phyloP scores from a whole-genome alignment of 2,888 invertebrate genomes.

The Philopedon plagiatum region DNA sequence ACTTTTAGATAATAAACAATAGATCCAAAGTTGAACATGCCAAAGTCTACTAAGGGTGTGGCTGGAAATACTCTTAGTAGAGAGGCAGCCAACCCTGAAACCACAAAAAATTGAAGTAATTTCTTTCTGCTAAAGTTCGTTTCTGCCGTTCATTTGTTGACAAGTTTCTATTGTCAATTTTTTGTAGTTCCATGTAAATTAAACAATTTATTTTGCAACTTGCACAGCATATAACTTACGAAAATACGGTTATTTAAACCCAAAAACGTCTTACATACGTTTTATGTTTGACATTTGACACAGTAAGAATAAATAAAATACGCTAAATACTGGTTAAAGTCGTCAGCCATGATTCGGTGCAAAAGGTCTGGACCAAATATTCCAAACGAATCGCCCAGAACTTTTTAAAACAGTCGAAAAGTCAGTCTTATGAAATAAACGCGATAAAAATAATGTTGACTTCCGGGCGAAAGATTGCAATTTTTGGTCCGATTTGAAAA shows the following conservation, averaged over 20 bases:
- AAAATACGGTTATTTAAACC: slow-evolving; percentile 20
- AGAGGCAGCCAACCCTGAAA: slow-evolving; percentile 70
- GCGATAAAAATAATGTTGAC: slow-evolving; percentile 38
- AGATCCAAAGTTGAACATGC: slow-evolving; percentile 62
- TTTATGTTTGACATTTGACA: slow-evolving; percentile 35
- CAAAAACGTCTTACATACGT: slow-evolving; percentile 23
- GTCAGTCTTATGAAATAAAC: slow-evolving; percentile 47
- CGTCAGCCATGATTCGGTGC: slow-evolving; percentile 46
- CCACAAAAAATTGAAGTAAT: slow-evolving; percentile 26
- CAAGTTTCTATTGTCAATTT: slow-evolving; percentile 6
- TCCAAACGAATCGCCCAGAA: slow-evolving; percentile 30
- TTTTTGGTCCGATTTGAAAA: slow-evolving; percentile 30
- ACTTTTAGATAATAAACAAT: slow-evolving; percentile 65
- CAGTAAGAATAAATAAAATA: slow-evolving; percentile 33
- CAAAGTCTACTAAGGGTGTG: slow-evolving; percentile 78
- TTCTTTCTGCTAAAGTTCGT: background rate
- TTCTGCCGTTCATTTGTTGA: slow-evolving; percentile 31
- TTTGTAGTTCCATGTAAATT: slow-evolving; percentile 36
- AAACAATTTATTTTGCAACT: slow-evolving; percentile 12
- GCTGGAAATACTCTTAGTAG: slow-evolving; percentile 82
- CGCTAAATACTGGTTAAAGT: slow-evolving; percentile 44
- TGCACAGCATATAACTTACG: slow-evolving; percentile 29
- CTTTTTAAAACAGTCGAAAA: slow-evolving; percentile 34
- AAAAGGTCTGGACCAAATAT: slow-evolving; percentile 42
- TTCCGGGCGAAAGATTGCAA: slow-evolving; percentile 33